These are phyloP conservation scores for Pempheris klunzingeri DNA, from an alignment of 2,797 vertebrate genomes.

Conservation along the genomic window DNA sequence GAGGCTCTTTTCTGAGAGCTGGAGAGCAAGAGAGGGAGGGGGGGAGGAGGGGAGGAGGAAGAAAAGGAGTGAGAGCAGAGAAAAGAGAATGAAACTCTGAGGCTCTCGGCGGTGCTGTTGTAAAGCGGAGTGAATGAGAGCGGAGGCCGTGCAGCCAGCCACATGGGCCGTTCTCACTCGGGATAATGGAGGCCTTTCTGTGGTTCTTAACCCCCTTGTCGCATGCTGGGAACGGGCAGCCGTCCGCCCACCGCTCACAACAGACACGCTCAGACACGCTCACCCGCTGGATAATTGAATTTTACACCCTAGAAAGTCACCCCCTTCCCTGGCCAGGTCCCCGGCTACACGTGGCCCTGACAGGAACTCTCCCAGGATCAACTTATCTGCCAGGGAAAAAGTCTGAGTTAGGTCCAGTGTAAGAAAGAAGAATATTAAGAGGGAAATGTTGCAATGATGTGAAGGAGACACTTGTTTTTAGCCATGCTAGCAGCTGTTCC, in stretches of 20 bases:
- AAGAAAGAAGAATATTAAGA: slow-evolving; percentile 5
- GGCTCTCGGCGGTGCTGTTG: slow-evolving; percentile 78
- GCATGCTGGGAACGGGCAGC: slow-evolving; percentile 90
- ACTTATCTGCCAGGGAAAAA: slow-evolving; percentile 19
- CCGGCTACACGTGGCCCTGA: slow-evolving; percentile 82
- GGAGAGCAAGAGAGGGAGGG: slow-evolving; percentile 46
- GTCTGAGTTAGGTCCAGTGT: background rate
- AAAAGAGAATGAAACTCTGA: slow-evolving; percentile 79
- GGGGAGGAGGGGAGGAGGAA: slow-evolving; percentile 11
- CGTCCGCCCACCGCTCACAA: slow-evolving; percentile 85
- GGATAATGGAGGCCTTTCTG: slow-evolving; percentile 94
- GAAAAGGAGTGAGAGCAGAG: slow-evolving; percentile 37
- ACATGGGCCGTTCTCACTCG: slow-evolving; percentile 98
- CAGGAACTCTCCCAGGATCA: slow-evolving; percentile 85
- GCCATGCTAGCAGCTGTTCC: background rate
- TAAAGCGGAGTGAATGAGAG: slow-evolving; percentile 79
- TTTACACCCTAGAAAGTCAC: slow-evolving; percentile 81
- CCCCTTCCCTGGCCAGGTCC: slow-evolving; percentile 38
- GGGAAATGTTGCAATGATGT: background rate
- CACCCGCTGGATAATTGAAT: slow-evolving; percentile 83
- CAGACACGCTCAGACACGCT: slow-evolving; percentile 81
- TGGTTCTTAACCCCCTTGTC: slow-evolving; percentile 92
- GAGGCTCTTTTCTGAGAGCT: slow-evolving; percentile 69
- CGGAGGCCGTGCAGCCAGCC: slow-evolving; percentile 84
- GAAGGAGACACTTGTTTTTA: background rate